Evolutionary conservation across 2,888 invertebrate genomes (phyloP).

Genomic region (Ferdinandea cuprea): DNA sequence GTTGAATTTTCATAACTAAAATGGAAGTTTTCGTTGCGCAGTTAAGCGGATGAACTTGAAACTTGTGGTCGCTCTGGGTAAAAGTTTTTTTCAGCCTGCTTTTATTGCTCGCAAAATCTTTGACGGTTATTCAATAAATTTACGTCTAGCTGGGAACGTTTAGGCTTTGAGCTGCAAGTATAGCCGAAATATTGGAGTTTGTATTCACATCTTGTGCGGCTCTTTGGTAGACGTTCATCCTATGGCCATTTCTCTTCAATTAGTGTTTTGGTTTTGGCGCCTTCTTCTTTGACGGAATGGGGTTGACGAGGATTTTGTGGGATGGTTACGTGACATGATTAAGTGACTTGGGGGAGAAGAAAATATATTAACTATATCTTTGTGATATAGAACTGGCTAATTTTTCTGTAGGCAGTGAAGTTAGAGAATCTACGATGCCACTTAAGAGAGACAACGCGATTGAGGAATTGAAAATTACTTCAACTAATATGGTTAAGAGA

Average conservation of each 20-base stretch:
- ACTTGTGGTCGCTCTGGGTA: slow-evolving; percentile 26
- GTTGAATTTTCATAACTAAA: slow-evolving; percentile 65
- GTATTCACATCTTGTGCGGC: slow-evolving; percentile 11
- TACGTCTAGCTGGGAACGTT: slow-evolving; percentile 7
- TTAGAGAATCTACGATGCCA: too few species aligned
- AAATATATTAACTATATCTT: too few species aligned
- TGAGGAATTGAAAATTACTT: too few species aligned
- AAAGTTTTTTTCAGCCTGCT: slow-evolving; percentile 37
- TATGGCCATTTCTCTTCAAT: slow-evolving; percentile 23
- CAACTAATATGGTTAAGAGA: too few species aligned
- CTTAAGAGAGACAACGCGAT: too few species aligned
- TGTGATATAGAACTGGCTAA: too few species aligned
- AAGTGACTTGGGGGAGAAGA: neutral
- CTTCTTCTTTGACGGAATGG: neutral
- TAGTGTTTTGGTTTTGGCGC: neutral
- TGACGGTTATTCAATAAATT: slow-evolving; percentile 57
- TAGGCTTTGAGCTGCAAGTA: slow-evolving; percentile 21
- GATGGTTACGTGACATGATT: neutral
- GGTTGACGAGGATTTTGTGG: neutral
- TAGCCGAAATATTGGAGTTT: slow-evolving; percentile 25
- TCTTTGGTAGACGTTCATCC: slow-evolving; percentile 15
- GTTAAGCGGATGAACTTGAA: slow-evolving; percentile 66
- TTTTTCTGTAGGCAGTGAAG: too few species aligned
- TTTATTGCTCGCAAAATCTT: slow-evolving; percentile 28
- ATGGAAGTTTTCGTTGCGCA: slow-evolving; percentile 45